A percentile compares a stretch with the other conserved stretches of the same genome.
Conservation (phyloP, 2,113 vertebrate genomes). For the Corvus hawaiiensis region DNA sequence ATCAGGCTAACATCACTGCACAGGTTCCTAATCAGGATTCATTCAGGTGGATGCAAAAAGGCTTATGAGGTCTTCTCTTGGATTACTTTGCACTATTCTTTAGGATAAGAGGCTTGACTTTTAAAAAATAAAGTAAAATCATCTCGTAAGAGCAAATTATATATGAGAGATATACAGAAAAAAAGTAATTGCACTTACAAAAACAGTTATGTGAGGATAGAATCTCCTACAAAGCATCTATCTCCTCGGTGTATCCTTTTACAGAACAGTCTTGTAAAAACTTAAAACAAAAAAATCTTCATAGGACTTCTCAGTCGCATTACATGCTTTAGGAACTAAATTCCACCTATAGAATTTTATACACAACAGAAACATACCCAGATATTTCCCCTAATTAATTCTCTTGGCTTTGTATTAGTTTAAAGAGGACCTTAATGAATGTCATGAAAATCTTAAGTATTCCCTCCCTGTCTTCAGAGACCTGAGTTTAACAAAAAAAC, state of each 20-base stretch:
- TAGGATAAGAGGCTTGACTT: neutral
- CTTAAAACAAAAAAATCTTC: neutral
- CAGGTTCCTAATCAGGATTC: neutral
- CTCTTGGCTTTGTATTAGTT: neutral
- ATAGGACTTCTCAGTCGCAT: neutral
- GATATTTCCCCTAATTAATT: neutral
- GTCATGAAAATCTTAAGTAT: neutral
- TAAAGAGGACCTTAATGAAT: neutral
- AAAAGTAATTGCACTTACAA: neutral
- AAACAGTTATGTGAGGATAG: neutral
- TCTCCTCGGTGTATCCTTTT: neutral
- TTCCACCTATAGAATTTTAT: neutral
- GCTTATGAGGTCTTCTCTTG: neutral
- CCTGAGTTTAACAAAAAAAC: neutral
- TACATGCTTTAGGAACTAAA: neutral
- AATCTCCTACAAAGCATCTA: neutral
- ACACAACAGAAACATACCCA: neutral
- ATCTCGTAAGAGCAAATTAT: neutral
- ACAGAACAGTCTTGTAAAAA: neutral
- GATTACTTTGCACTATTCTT: neutral
- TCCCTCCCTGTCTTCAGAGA: neutral
- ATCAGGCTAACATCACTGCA: neutral
- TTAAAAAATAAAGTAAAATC: neutral
- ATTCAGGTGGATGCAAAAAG: neutral
- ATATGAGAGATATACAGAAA: neutral